Evolutionary conservation across 2,113 vertebrate species (phyloP), one percentile per base, ranked within the genome.

Genomic region (Lepisosteus osseus): DNA sequence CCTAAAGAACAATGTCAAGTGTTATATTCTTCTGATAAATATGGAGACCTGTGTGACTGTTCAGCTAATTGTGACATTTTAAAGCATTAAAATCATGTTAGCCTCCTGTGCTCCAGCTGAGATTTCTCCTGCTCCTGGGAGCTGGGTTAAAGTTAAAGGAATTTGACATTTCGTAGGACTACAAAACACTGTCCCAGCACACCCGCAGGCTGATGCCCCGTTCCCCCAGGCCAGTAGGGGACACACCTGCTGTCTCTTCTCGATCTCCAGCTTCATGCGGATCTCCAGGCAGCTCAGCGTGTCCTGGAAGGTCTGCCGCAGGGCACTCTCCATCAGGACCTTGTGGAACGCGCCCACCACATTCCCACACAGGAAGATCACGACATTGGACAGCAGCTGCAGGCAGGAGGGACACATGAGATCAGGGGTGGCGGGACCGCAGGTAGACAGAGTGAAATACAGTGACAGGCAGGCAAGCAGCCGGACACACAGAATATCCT

Each of bases 201-300:
- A 29, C 29, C 29, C 29, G 29, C 29, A 29, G 29, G 29, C 29
- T 29, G 29, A 29, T 29, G 29, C 29, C 29, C 29, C 5, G 61
- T 14, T 5, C 8, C 8, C 40, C 6, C 42, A n/a, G 11, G 65
- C 13, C 13, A 3, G 65, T 3, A 5, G 72, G 3, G 45, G 17
- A 65, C 44, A 45, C 62, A 99, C 97, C 94, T 99, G 97, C 73
- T 99, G 97, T 72, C 96, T 93, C 81, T 99, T 99, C 77, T 98
- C 95, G 6, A 97, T 88, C 82, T 97, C 96, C 80, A 99, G 78
- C 84, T 98, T 98, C 88, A 96, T 94, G 56, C 95, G 91, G 85
- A 95, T 95, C 76, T 95, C 88, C 70, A 98, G 93, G 79, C 94
- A 97, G 79, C 94, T 94, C 4, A 95, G 83, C 0, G 95, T 97